Percentiles rank a stretch among this genome's conserved stretches.
phyloP scores from a whole-genome alignment of 2,888 invertebrate genomes.

The Stenurella melanura region DNA sequence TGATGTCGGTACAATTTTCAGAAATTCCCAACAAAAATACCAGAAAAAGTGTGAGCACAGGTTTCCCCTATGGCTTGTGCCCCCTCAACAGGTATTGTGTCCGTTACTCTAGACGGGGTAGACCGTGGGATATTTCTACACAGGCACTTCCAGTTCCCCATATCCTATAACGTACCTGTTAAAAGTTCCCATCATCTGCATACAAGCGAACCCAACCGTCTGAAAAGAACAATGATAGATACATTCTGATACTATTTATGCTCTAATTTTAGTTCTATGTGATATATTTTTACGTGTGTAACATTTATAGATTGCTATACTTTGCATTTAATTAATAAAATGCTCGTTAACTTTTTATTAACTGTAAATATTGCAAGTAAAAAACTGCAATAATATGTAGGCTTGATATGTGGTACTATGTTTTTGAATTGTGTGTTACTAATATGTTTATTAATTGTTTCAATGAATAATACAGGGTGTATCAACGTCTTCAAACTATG shows the following conservation, averaged over 20 bases:
- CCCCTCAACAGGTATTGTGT: constrained; percentile 63
- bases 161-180: constrained; percentile 59
- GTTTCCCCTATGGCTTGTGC: constrained; percentile 54
- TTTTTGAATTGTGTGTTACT: too few relatives aligned
- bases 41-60: constrained; percentile 13
- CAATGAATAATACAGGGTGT: too few relatives aligned
- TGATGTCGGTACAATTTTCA: neutral
- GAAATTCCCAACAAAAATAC: constrained; percentile 13
- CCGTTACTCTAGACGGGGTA: constrained; percentile 65
- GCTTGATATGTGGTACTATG: too few relatives aligned
- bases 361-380: too few relatives aligned
- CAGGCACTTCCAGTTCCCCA: constrained; percentile 53
- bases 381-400: too few relatives aligned
- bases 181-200: constrained; percentile 64
- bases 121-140: constrained; percentile 68
- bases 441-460: too few relatives aligned
- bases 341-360: too few relatives aligned
- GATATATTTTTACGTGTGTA: neutral
- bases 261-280: neutral
- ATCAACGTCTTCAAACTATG: too few relatives aligned
- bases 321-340: too few relatives aligned
- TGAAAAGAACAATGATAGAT: constrained; percentile 25
- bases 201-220: constrained; percentile 57
- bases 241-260: constrained; percentile 16
- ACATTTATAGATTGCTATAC: too few relatives aligned